These are phyloP conservation scores for Holothuria leucospilota DNA, from an alignment of 53 echinoderm and acorn worm genomes.

Conservation along the genomic window DNA sequence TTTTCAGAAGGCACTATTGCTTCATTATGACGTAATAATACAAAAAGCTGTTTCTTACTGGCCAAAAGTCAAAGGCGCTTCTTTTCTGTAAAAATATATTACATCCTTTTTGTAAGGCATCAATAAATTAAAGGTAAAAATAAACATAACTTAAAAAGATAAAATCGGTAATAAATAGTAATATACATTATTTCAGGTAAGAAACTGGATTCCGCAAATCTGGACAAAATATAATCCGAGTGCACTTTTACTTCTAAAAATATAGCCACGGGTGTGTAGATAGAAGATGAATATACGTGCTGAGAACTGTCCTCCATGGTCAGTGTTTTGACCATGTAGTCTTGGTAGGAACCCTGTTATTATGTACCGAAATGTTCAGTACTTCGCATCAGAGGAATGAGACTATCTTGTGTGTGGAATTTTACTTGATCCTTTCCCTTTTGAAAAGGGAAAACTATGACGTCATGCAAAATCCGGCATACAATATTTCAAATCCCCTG, in stretches of 20 bases:
- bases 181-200: constrained; percentile 29
- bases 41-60: constrained; percentile 41
- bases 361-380: no score
- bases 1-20: constrained; percentile 38
- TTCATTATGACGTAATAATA: constrained; percentile 26
- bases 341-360: no score
- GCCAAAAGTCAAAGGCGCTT: constrained; percentile 10
- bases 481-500: no score
- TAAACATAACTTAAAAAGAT: neutral
- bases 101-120: constrained; percentile 40
- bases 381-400: no score
- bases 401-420: no score
- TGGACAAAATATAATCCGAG: neutral
- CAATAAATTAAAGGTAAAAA: constrained; percentile 31
- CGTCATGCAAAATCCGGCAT: no score
- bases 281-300: no score
- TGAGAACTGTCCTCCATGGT: no score
- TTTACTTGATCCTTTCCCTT: no score
- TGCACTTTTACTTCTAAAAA: neutral
- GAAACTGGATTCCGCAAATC: neutral
- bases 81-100: constrained; percentile 21
- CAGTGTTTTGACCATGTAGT: no score
- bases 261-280: neutral
- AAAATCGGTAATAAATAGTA: constrained; percentile 28
- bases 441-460: no score